phyloP scores from a whole-genome alignment of 37 sponge, comb jelly and placozoan genomes.

The Diacarnus erythraeanus region DNA sequence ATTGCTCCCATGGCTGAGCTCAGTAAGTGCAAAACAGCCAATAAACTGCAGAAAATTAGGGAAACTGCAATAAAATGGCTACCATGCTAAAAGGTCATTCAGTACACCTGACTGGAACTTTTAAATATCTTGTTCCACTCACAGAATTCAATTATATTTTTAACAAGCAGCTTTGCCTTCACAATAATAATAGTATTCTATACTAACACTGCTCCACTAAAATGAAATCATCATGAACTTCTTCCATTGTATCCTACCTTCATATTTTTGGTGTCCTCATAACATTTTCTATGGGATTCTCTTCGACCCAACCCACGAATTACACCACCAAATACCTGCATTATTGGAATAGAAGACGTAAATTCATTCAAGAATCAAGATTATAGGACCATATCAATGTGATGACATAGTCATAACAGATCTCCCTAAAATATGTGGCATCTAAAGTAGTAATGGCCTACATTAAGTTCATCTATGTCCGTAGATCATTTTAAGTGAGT shows the following conservation, averaged over 20 bases:
- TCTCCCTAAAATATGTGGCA: too few relatives aligned
- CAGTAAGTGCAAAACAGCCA: slow-evolving; percentile 97
- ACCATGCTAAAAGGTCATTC: too few relatives aligned
- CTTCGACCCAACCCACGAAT: slow-evolving; percentile 21
- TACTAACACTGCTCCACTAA: background rate
- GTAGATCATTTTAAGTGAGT: too few relatives aligned
- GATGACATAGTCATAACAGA: too few relatives aligned
- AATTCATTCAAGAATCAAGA: background rate
- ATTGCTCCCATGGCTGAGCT: slow-evolving; percentile 95
- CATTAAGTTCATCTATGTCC: too few relatives aligned
- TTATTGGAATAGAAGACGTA: background rate
- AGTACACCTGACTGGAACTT: background rate
- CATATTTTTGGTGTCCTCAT: slow-evolving; percentile 16
- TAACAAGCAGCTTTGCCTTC: too few relatives aligned
- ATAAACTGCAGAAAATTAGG: slow-evolving; percentile 41
- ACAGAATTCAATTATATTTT: background rate
- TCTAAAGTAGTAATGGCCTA: too few relatives aligned
- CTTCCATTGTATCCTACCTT: slow-evolving; percentile 25
- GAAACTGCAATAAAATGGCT: too few relatives aligned
- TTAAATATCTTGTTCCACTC: background rate
- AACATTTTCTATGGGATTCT: background rate
- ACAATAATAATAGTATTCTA: too few relatives aligned
- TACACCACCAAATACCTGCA: slow-evolving; percentile 40
- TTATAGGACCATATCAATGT: too few relatives aligned
- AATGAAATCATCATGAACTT: background rate